Evolutionary conservation across 2,888 invertebrate species (phyloP), one percentile per base, ranked within the genome.

Genomic region (Acrobasis consociella): DNA sequence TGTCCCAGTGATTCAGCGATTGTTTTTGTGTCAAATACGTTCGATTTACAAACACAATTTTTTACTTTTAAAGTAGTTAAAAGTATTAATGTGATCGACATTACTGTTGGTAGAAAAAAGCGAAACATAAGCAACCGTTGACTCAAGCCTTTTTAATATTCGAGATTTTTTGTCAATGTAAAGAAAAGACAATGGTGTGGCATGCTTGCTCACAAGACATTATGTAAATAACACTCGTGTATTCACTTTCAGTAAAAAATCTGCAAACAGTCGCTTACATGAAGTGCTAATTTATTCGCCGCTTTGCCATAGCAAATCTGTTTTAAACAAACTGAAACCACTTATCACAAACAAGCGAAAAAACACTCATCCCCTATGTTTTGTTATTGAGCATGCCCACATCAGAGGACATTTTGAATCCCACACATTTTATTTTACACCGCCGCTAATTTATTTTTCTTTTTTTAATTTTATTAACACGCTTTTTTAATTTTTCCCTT

Each of bases 391-490:
- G 78, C 87, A 87, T 87, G 86, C 67, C 83, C 74, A 77, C 78
- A 72, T 71, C 73, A 64, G 51, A 50, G 51, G 17, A 39, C n/a
- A 51, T 60, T 56, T 56, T 39, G 15, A 56, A 11, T 22, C 46
- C 56, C 56, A 46, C 56, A 56, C 55, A 39, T 56, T 56, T 51
- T n/a, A n/a, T 58, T 55, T 75, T 75, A 72, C 75, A 80, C 78
- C 80, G 74, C 74, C 72, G 85, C 85, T 86, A 77, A 75, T 82
- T 85, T 85, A 84, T 86, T 77, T 80, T 81, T 83, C 80, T 81
- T 82, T 81, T 82, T 89, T 87, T 88, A 82, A 86, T 91, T 91
- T 88, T 88, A 92, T 93, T 93, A 93, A 93, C 93, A 91, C 88
- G 91, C 92, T 93, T 93, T 92, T 92, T 93, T 93, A 88, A 90